phyloP scores from a whole-genome alignment of 64 coral and sea anemone genomes.

The Pachyseris speciosa region DNA sequence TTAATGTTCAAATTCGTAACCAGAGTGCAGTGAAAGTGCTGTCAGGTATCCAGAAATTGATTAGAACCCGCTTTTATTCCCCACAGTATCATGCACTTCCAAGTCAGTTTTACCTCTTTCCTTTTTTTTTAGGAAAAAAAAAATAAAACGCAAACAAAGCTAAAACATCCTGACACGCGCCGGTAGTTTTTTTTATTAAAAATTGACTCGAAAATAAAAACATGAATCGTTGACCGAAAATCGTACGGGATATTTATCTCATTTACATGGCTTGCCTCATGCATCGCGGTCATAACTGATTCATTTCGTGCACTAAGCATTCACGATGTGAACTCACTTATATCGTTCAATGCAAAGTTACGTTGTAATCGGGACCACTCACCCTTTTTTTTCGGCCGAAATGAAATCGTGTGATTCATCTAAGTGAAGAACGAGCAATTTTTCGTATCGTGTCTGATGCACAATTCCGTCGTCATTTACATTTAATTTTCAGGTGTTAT shows the following conservation, averaged over 20 bases:
- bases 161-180: no score
- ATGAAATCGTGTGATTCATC: not conserved
- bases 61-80: no score
- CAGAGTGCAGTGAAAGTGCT: no score
- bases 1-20: no score
- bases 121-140: no score
- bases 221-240: not conserved
- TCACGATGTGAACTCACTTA: not conserved
- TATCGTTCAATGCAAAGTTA: not conserved
- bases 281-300: not conserved
- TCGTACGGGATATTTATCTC: not conserved
- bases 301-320: not conserved
- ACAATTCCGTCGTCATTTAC: not conserved
- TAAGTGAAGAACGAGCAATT: not conserved
- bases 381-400: not conserved
- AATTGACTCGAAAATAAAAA: no score
- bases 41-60: no score
- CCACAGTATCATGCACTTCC: no score
- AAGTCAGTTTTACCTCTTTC: no score
- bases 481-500: conserved; percentile 17
- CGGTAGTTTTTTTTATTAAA: no score
- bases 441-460: not conserved
- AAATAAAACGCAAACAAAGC: no score
- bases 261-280: not conserved
- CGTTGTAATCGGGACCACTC: not conserved